Evolutionary conservation across 2,888 invertebrate genomes (phyloP), one percentile per base, ranked within the genome.

Genomic region (Lepidonotus clava): DNA sequence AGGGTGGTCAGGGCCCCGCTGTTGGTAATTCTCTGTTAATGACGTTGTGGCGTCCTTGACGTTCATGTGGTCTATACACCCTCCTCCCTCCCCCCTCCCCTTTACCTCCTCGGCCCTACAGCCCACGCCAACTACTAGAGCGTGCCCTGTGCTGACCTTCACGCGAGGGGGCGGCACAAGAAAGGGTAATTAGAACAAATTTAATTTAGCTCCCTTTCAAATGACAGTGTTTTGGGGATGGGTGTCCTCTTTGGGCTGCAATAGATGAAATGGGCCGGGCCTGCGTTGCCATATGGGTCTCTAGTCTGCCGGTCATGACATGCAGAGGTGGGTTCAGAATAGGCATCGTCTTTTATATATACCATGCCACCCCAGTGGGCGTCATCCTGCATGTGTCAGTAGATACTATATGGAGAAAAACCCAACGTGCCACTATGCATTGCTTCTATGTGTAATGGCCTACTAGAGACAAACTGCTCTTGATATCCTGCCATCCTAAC

Each of bases 181-280:
- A 71, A 38, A 71, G 71, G 71, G 21, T 71, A 71, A 71, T 71
- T 71, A 71, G 71, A 38, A 11, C 71, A 38, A 38, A 71, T 71
- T 71, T 71, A 71, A 71, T 71, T 71, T 71, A 71, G 38, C 71
- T 71, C 71, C 34, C 34, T 71, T 71, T 71, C 71, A 66, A 66
- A 32, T 66, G 66, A 66, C 66, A 24, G 66, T 38, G 36, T 24
- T 36, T 38, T 71, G 71, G 18, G 18, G 71, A 21, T 38, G 71
- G 71, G 36, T 71, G 71, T 24, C 61, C 24, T 24, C 28, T 32
- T 4, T 28, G 11, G 61, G 61, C 28, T 11, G 61, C 28, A 28
- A 24, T 61, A n/a, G 61, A 61, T 61, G 61, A 61, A 24, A 53
- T 53, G 53, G 53, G n/a, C n/a, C n/a, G n/a, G n/a, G n/a, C n/a